Percentiles rank a stretch among this genome's conserved stretches.
These are phyloP conservation scores for Trichonephila clavata DNA, from an alignment of 1,140 invertebrate species.

Conservation along the genomic window DNA sequence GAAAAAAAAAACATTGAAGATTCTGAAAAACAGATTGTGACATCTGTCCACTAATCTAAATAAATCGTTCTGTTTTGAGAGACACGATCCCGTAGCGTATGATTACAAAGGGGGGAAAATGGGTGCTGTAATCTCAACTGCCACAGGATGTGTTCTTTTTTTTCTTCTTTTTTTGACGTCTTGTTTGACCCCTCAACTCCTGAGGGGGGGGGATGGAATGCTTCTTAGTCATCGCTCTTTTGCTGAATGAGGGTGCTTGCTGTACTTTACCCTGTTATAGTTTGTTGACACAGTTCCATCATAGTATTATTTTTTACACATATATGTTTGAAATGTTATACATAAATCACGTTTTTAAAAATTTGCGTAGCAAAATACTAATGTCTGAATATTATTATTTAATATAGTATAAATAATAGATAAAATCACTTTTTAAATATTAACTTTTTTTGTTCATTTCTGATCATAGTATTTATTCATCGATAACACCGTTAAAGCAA, in stretches of 20 bases:
- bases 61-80: background rate
- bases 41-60: background rate
- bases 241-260: background rate
- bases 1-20: background rate
- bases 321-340: too few species aligned
- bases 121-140: slow-evolving; percentile 4
- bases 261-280: background rate
- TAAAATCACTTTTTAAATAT: too few species aligned
- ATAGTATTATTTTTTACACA: too few species aligned
- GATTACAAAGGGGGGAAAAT: slow-evolving; percentile 1
- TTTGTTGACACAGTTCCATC: too few species aligned
- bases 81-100: background rate
- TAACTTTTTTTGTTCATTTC: too few species aligned
- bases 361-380: too few species aligned
- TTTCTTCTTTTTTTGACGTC: background rate
- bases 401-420: too few species aligned
- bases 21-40: background rate
- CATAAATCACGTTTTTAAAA: too few species aligned
- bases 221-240: background rate
- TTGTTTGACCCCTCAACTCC: background rate
- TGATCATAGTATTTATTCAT: too few species aligned
- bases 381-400: too few species aligned
- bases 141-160: background rate
- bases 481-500: too few species aligned
- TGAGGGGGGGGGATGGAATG: background rate